These are phyloP conservation scores for Threskiornis aethiopicus DNA, from an alignment of 2,797 vertebrate species.

Conservation along the genomic window DNA sequence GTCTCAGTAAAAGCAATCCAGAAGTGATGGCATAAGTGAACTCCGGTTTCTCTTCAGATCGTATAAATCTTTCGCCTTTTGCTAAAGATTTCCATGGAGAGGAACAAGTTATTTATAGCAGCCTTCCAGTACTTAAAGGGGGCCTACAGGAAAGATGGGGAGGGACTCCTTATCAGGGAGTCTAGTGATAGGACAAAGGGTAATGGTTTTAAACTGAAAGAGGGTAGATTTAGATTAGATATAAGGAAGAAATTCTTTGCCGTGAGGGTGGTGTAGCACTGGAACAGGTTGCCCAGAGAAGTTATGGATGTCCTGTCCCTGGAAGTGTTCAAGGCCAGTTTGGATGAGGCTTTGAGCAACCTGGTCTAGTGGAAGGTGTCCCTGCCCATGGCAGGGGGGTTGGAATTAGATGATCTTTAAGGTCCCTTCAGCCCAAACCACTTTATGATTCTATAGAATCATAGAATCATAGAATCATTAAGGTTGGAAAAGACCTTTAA, in stretches of 20 bases:
- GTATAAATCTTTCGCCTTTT: not conserved
- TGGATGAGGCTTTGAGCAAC: not conserved
- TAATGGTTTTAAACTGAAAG: not conserved
- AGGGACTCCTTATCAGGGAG: not conserved
- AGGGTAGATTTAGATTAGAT: not conserved
- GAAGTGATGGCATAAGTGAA: not conserved
- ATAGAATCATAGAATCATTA: too few species aligned
- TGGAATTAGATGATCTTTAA: not conserved
- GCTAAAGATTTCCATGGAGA: not conserved
- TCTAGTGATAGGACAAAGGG: not conserved
- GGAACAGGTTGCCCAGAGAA: not conserved
- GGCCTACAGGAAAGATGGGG: not conserved
- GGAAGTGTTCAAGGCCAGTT: not conserved
- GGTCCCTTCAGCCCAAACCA: not conserved
- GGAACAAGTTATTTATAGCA: not conserved
- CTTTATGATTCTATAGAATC: too few species aligned
- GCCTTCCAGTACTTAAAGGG: not conserved
- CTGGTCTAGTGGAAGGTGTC: not conserved
- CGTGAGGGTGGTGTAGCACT: not conserved
- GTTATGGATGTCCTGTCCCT: not conserved
- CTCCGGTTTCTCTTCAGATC: not conserved
- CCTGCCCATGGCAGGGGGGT: fast-evolving
- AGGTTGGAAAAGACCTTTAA: too few species aligned
- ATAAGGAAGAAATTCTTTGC: not conserved
- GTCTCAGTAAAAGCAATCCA: not conserved